Percentiles rank a stretch among this genome's conserved stretches.
Evolutionary conservation across 2,888 invertebrate genomes (phyloP).

Genomic region (Stenodera caucasica): DNA sequence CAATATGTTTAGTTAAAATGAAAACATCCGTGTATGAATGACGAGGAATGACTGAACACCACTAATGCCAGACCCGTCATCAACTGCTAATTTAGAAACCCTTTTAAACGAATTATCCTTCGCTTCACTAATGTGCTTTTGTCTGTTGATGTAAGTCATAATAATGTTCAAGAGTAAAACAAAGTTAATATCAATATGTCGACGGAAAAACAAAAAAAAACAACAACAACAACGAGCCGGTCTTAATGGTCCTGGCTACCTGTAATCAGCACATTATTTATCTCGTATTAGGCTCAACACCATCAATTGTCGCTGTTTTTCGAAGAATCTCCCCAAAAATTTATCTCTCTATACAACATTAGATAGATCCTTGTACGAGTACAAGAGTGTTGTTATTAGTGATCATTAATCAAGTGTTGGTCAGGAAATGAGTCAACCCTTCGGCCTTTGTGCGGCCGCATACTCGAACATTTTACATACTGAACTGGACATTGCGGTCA

Average conservation of each 20-base stretch:
- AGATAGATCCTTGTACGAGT: too few species aligned
- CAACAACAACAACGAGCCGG: too few species aligned
- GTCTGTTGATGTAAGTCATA: conserved; percentile 47
- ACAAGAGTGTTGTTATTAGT: conserved; percentile 54
- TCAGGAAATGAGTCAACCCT: conserved; percentile 58
- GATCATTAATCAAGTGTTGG: conserved; percentile 57
- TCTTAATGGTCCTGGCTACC: conserved; percentile 31
- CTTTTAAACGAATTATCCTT: conserved; percentile 57
- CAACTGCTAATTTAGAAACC: conserved; percentile 57
- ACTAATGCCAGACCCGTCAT: conserved; percentile 55
- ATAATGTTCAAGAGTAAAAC: conserved; percentile 37
- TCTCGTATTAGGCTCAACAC: conserved; percentile 4
- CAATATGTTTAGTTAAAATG: too few species aligned
- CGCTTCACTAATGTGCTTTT: conserved; percentile 54
- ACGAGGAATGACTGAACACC: conserved; percentile 52
- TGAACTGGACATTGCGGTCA: conserved; percentile 45
- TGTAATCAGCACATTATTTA: conserved; percentile 27
- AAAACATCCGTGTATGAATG: conserved; percentile 47
- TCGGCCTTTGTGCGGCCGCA: conserved; percentile 51
- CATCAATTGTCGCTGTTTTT: neutral
- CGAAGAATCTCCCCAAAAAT: too few species aligned
- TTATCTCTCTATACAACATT: too few species aligned
- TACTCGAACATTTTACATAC: conserved; percentile 50
- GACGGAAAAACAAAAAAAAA: conserved; percentile 33
- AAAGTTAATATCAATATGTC: conserved; percentile 37